Base-by-base conservation (phyloP, 1,140 invertebrate species). In the Cheumatopsyche charites region DNA sequence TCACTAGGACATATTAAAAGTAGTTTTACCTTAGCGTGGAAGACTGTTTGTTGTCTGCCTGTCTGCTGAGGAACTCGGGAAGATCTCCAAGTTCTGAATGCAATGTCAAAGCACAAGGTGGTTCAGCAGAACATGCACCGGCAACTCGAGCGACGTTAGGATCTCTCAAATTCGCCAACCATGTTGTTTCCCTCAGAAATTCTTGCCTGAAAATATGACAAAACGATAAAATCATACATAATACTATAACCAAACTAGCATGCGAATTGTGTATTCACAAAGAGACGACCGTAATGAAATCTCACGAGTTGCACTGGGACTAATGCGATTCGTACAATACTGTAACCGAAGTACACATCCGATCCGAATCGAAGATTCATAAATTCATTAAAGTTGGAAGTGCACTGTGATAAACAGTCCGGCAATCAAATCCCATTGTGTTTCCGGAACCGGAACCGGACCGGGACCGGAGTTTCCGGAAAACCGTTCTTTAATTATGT, bases 51-150 rank as follows among this genome's bases (percentile, higher is more conserved):
- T 61, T 79, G 75, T 75, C 74, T 7, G 74, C 72, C 15, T 83
- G 82, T 63, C 77, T 82, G 67, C 85, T 82, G 29, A 94, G 83
- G 80, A 94, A 94, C 72, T 89, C 89, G 66, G 93, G 91, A 17
- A 96, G 86, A 80, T 95, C 93, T 3, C 93, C 92, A 42, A 90
- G 88, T 78, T 94, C 91, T 71, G 92, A 91, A 79, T 94, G 93
- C 80, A 96, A 94, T 67, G 95, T 89, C 1, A 96, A 88, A 75
- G 94, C 90, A 80, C 92, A 93, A 70, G 92, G 88, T 0, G 94
- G 94, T 77, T 94, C 92, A 69, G 94, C 91, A 67, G 91, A 87
- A 77, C 93, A 94, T 45, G 95, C 84, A 0, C 92, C 94, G 3
- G 95, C 86, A 61, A 96, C 90, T 66, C 91, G 86, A 1, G 93